These are phyloP conservation scores for Podabrus alpinus DNA, from an alignment of 2,888 invertebrate species.

Conservation along the genomic window DNA sequence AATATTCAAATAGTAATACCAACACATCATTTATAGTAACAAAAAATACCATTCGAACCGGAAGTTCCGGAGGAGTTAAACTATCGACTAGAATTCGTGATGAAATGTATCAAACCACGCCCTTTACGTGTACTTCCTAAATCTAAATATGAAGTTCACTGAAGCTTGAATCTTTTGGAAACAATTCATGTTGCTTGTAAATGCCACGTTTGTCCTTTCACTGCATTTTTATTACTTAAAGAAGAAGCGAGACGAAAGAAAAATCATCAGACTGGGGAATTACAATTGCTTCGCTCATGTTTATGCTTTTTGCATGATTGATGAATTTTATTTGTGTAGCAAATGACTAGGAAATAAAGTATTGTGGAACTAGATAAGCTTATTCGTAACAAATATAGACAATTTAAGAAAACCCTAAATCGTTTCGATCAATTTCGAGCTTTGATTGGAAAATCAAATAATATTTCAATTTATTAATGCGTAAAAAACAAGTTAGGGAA, in stretches of 20 bases:
- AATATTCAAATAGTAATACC: not conserved
- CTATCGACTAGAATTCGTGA: slow-evolving; percentile 26
- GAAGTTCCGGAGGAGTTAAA: slow-evolving; percentile 21
- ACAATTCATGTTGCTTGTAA: slow-evolving; percentile 23
- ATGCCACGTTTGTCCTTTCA: slow-evolving; percentile 21
- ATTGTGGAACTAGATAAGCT: slow-evolving; percentile 17
- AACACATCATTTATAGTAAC: slow-evolving; percentile 3
- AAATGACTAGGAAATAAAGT: slow-evolving; percentile 28
- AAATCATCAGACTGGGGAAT: slow-evolving; percentile 17
- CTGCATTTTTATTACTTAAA: slow-evolving; percentile 5
- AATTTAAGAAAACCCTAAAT: slow-evolving; percentile 4
- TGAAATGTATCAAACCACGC: slow-evolving; percentile 34
- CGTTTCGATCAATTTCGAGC: slow-evolving; percentile 1
- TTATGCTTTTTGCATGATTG: slow-evolving; percentile 28
- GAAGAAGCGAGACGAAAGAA: slow-evolving; percentile 16
- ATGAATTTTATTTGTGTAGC: slow-evolving; percentile 29
- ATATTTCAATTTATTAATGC: not conserved
- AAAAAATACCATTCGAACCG: slow-evolving; percentile 18
- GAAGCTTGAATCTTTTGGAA: slow-evolving; percentile 21
- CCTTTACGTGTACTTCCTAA: slow-evolving; percentile 35
- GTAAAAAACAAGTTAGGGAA: not conserved
- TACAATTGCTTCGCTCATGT: slow-evolving; percentile 16
- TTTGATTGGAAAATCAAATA: slow-evolving; percentile 1
- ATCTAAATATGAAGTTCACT: slow-evolving; percentile 33
- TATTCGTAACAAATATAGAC: slow-evolving; percentile 5